Conservation (phyloP, 2,888 invertebrate genomes). For the Colletes collaris region DNA sequence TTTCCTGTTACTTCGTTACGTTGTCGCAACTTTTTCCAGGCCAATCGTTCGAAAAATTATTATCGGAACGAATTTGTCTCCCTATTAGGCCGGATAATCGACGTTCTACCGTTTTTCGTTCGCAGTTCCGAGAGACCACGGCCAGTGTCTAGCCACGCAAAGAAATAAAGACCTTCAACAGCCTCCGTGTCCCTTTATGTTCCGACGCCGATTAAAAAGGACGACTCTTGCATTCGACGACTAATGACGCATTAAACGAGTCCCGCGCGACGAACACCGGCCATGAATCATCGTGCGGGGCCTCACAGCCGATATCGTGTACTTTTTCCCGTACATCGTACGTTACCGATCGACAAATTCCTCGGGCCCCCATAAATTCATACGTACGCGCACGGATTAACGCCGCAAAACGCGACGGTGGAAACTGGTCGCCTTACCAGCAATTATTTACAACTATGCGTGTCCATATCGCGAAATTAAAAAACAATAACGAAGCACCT, state of each 20-base stretch:
- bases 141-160: background rate
- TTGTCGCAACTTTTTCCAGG: too few species aligned
- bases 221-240: conserved; percentile 21
- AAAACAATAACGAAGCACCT: too few species aligned
- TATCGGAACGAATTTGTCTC: too few species aligned
- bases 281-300: conserved; percentile 44
- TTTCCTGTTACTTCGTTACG: too few species aligned
- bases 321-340: conserved; percentile 39
- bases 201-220: conserved; percentile 28
- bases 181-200: conserved; percentile 4
- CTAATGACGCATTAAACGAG: conserved; percentile 40
- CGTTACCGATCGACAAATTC: conserved; percentile 59
- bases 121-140: too few species aligned
- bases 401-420: conserved; percentile 19
- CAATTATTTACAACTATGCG: too few species aligned
- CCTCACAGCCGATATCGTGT: conserved; percentile 13
- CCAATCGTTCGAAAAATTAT: too few species aligned
- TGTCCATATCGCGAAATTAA: too few species aligned
- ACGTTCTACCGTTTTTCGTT: too few species aligned
- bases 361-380: conserved; percentile 45
- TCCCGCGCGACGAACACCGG: conserved; percentile 14
- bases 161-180: conserved; percentile 3
- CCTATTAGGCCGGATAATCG: too few species aligned
- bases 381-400: conserved; percentile 39
- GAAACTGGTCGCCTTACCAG: background rate